phyloP scores from a whole-genome alignment of 2,888 invertebrate genomes.

The Chrysina gloriosa region DNA sequence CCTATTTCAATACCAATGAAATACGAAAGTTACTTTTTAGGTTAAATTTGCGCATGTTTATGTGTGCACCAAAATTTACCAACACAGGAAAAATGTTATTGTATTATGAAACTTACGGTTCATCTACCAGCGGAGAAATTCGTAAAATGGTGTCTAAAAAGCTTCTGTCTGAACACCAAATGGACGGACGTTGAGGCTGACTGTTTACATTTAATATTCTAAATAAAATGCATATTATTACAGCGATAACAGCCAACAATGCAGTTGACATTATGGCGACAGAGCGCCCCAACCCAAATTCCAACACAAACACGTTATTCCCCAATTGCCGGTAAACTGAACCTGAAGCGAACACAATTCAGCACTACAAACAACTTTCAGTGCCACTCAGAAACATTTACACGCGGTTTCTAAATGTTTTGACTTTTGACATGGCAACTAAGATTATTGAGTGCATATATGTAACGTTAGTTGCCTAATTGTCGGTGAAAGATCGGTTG shows the following conservation, averaged over 20 bases:
- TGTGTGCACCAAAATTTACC: background rate
- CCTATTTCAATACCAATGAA: too few species aligned
- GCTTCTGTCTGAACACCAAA: constrained; percentile 80
- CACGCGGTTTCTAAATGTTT: constrained; percentile 2
- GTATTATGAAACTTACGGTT: constrained; percentile 88
- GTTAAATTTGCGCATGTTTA: background rate
- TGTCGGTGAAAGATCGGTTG: too few species aligned
- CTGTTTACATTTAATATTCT: constrained; percentile 88
- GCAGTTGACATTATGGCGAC: constrained; percentile 79
- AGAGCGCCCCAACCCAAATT: constrained; percentile 50
- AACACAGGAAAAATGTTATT: too few species aligned
- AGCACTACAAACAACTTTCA: background rate
- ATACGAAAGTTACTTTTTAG: background rate
- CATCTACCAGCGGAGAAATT: constrained; percentile 80
- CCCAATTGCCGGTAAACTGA: constrained; percentile 13
- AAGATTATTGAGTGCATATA: background rate
- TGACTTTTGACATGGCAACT: constrained; percentile 15
- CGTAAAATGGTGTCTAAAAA: constrained; percentile 84
- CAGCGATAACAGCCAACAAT: constrained; percentile 82
- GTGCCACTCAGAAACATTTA: background rate
- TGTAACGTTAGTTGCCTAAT: constrained; percentile 12
- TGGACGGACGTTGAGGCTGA: constrained; percentile 80
- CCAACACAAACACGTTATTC: constrained; percentile 48
- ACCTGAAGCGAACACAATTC: too few species aligned
- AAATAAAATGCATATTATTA: constrained; percentile 85